Percentiles rank a stretch among this genome's conserved stretches.
Conservation (phyloP, 2,797 vertebrate species). For the Zenarchopterus dispar region DNA sequence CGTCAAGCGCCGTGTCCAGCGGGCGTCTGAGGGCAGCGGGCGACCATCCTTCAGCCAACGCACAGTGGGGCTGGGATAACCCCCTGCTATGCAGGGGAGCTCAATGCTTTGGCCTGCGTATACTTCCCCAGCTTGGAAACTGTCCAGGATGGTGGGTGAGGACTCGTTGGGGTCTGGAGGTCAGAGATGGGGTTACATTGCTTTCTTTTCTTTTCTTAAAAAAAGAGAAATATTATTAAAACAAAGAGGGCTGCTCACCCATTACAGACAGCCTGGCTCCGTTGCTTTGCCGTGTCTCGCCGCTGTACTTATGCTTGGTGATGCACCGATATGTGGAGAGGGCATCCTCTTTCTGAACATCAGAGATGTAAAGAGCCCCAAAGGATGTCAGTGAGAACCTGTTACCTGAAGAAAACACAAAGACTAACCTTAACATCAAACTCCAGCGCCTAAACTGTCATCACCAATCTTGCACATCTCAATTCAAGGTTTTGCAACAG, state of each 20-base stretch:
- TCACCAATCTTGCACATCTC: no score
- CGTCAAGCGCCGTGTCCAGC: constrained; percentile 92
- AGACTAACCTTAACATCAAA: constrained; percentile 7
- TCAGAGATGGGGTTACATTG: constrained; percentile 2
- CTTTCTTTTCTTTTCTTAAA: not conserved
- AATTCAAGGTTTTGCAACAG: no score
- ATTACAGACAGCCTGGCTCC: constrained; percentile 95
- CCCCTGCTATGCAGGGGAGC: constrained; percentile 94
- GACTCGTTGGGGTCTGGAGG: constrained; percentile 91
- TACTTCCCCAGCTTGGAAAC: constrained; percentile 93
- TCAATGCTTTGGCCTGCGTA: constrained; percentile 88
- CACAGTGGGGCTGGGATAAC: constrained; percentile 93
- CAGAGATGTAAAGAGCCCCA: constrained; percentile 97
- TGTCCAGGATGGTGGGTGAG: constrained; percentile 93
- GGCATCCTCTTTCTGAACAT: constrained; percentile 98
- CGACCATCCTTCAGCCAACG: constrained; percentile 97
- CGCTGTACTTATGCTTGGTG: constrained; percentile 98
- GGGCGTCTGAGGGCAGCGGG: constrained; percentile 90
- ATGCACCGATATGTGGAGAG: constrained; percentile 98
- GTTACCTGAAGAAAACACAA: constrained; percentile 85
- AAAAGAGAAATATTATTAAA: not conserved
- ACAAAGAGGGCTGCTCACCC: constrained; percentile 75
- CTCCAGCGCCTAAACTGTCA: no score
- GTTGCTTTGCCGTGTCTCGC: constrained; percentile 97
- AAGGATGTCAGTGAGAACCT: constrained; percentile 95